A percentile compares a stretch with the other conserved stretches of the same genome.
phyloP scores from a whole-genome alignment of 2,888 invertebrate species.

The Tipula helvola region DNA sequence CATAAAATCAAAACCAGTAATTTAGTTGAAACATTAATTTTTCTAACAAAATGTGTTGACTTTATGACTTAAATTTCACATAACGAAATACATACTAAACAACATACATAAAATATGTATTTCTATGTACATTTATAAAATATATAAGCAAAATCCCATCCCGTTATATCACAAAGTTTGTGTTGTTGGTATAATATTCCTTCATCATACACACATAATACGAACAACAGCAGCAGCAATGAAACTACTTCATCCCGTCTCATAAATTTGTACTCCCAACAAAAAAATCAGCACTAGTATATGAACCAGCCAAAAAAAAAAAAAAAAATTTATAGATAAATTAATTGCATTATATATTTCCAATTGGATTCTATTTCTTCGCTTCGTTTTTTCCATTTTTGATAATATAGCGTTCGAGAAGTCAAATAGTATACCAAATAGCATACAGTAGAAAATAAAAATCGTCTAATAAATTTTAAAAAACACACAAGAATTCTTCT shows the following conservation, averaged over 20 bases:
- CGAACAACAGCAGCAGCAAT: not conserved
- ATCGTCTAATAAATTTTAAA: not conserved
- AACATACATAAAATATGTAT: not conserved
- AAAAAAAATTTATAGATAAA: not conserved
- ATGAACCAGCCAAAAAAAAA: not conserved
- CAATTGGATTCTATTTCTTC: not conserved
- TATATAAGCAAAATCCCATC: not conserved
- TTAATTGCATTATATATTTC: not conserved
- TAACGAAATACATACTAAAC: not conserved
- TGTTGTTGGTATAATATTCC: not conserved
- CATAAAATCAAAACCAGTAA: not conserved
- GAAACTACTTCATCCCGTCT: not conserved
- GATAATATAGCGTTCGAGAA: not conserved
- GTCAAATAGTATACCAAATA: not conserved
- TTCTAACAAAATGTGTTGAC: not conserved
- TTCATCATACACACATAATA: not conserved
- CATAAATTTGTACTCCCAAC: not conserved
- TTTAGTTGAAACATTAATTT: constrained; percentile 4
- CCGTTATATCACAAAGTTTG: not conserved
- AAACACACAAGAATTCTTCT: not conserved
- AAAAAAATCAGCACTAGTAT: not conserved
- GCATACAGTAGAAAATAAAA: not conserved
- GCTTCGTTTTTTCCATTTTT: not conserved
- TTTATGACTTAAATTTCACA: not conserved
- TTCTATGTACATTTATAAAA: not conserved